phyloP scores from a whole-genome alignment of 2,888 invertebrate species.

The Xestia sexstrigata region DNA sequence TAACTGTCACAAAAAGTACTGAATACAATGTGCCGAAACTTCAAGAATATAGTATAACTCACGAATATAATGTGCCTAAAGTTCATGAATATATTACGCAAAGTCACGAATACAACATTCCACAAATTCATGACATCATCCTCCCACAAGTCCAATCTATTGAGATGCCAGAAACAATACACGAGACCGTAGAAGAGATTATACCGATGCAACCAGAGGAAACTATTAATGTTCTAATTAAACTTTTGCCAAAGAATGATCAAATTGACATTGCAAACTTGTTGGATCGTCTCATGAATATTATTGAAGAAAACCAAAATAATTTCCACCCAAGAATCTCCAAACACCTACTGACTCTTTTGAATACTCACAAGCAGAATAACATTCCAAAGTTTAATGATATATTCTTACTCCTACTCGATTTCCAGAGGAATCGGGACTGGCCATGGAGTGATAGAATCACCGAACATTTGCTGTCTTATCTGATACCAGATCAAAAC shows the following conservation, averaged over 20 bases:
- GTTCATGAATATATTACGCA: conserved; percentile 9
- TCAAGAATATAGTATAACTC: conserved; percentile 11
- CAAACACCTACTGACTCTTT: conserved; percentile 19
- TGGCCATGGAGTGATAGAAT: conserved; percentile 37
- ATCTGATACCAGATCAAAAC: conserved; percentile 39
- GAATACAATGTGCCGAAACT: conserved; percentile 2
- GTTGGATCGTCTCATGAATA: conserved; percentile 22
- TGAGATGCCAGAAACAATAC: conserved; percentile 19
- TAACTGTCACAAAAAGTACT: not conserved
- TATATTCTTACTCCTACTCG: conserved; percentile 32
- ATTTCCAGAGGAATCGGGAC: conserved; percentile 33
- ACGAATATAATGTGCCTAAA: conserved; percentile 21
- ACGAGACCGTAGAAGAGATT: conserved; percentile 8
- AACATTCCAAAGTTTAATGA: conserved; percentile 36
- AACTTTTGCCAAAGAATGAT: conserved; percentile 27
- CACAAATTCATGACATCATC: conserved; percentile 32
- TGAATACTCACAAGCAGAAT: conserved; percentile 30
- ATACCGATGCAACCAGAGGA: conserved; percentile 41
- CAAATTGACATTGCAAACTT: conserved; percentile 9
- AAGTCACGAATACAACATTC: conserved; percentile 25
- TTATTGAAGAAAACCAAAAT: conserved; percentile 30
- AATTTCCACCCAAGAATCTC: conserved; percentile 38
- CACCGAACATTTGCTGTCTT: conserved; percentile 33
- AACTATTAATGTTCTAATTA: conserved; percentile 17
- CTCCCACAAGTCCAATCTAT: conserved; percentile 23